Evolutionary conservation across 2,113 vertebrate genomes (phyloP).

Genomic region (Periophthalmodon schlosseri): DNA sequence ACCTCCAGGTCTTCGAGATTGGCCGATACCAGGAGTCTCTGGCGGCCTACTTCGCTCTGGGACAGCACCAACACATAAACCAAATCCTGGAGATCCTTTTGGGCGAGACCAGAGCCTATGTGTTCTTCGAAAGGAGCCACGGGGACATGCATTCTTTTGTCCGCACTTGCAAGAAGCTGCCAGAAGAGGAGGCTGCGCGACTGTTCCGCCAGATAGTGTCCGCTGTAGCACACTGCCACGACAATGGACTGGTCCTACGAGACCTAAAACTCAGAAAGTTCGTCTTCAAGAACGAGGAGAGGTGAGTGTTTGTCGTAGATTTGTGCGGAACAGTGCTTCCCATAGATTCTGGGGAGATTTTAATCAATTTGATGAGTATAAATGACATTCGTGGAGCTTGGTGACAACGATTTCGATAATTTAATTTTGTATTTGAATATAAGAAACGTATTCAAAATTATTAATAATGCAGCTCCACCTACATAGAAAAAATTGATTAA

Average conservation of each 20-base stretch:
- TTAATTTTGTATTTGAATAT: too few relatives aligned
- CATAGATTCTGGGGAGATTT: too few relatives aligned
- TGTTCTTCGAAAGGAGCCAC: conserved; percentile 96
- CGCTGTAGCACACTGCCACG: conserved; percentile 96
- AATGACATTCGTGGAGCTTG: too few relatives aligned
- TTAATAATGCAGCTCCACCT: too few relatives aligned
- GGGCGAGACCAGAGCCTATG: conserved; percentile 93
- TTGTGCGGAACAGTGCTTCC: not conserved
- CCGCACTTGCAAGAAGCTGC: conserved; percentile 97
- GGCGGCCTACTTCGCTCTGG: conserved; percentile 95
- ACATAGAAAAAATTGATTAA: too few relatives aligned
- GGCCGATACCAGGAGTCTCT: conserved; percentile 96
- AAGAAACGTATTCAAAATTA: too few relatives aligned
- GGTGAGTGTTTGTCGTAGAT: conserved; percentile 77
- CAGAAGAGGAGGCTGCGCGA: conserved; percentile 94
- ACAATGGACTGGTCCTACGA: conserved; percentile 93
- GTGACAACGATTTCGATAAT: too few relatives aligned
- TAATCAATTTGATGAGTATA: too few relatives aligned
- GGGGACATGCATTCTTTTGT: conserved; percentile 99
- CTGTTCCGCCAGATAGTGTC: conserved; percentile 98
- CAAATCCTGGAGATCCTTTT: conserved; percentile 97
- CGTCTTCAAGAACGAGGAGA: conserved; percentile 96
- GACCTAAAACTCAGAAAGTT: conserved; percentile 99
- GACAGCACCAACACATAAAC: conserved; percentile 96
- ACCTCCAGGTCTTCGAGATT: conserved; percentile 90